Evolutionary conservation across 2,888 invertebrate species (phyloP).

Genomic region (Candidula unifasciata): DNA sequence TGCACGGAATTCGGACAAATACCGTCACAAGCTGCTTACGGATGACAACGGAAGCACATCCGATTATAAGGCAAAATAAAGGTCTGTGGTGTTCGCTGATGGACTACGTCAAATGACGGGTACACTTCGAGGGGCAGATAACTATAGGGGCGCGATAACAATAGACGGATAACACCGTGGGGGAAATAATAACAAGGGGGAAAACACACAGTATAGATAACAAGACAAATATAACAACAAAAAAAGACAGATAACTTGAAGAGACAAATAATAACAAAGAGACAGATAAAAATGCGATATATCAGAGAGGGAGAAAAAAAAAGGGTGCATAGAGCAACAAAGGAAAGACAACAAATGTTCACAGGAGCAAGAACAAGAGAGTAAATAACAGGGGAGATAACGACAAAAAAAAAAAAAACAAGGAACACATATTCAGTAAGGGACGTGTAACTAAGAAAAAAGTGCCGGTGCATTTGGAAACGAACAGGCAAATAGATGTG

Average conservation of each 20-base stretch:
- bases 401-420: not conserved
- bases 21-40: too few species aligned
- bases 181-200: too few species aligned
- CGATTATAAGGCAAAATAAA: too few species aligned
- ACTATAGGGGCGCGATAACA: too few species aligned
- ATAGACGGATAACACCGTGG: too few species aligned
- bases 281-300: not conserved
- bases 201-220: not conserved
- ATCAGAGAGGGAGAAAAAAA: not conserved
- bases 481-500: too few species aligned
- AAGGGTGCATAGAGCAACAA: not conserved
- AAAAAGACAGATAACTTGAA: conserved; percentile 40
- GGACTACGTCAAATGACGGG: too few species aligned
- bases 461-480: too few species aligned
- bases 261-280: not conserved
- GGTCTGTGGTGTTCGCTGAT: too few species aligned
- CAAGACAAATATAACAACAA: conserved; percentile 5
- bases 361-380: not conserved
- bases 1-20: too few species aligned
- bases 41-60: too few species aligned
- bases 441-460: not conserved
- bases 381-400: not conserved
- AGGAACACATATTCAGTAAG: not conserved
- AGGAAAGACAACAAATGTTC: conserved; percentile 7
- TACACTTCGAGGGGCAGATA: too few species aligned